Percentiles rank a stretch among this genome's conserved stretches.
phyloP scores from a whole-genome alignment of 1,140 invertebrate genomes.

The Anastrepha ludens region DNA sequence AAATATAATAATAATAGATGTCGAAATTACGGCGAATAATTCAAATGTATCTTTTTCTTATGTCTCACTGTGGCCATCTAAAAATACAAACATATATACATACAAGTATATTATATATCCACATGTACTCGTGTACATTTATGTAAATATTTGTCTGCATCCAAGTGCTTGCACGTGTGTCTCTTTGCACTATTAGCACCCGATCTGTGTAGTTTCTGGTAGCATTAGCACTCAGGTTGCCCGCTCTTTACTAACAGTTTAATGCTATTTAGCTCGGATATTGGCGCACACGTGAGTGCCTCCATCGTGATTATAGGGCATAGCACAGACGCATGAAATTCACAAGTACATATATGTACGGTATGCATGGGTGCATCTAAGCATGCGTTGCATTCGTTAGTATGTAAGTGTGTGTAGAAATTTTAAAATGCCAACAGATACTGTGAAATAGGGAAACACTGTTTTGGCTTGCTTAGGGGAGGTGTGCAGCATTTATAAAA shows the following conservation, averaged over 20 bases:
- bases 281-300: conserved; percentile 27
- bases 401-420: not conserved
- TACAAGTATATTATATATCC: no score
- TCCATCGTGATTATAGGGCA: conserved; percentile 5
- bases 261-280: conserved; percentile 1
- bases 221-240: not conserved
- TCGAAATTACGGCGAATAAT: no score
- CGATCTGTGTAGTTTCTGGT: not conserved
- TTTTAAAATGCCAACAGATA: conserved; percentile 44
- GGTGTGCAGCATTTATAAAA: not conserved
- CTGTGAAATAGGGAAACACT: not conserved
- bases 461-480: not conserved
- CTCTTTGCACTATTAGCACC: conserved; percentile 27
- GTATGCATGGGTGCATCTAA: not conserved
- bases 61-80: not conserved
- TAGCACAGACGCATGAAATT: not conserved
- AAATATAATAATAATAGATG: no score
- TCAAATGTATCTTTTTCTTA: not conserved
- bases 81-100: not conserved
- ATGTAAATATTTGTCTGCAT: not conserved
- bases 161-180: not conserved
- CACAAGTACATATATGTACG: not conserved
- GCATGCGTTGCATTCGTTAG: not conserved
- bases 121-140: no score
- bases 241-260: not conserved